A percentile compares a stretch with the other conserved stretches of the same genome.
Conservation (phyloP, 1,140 invertebrate species). For the Euglossa dilemma region DNA sequence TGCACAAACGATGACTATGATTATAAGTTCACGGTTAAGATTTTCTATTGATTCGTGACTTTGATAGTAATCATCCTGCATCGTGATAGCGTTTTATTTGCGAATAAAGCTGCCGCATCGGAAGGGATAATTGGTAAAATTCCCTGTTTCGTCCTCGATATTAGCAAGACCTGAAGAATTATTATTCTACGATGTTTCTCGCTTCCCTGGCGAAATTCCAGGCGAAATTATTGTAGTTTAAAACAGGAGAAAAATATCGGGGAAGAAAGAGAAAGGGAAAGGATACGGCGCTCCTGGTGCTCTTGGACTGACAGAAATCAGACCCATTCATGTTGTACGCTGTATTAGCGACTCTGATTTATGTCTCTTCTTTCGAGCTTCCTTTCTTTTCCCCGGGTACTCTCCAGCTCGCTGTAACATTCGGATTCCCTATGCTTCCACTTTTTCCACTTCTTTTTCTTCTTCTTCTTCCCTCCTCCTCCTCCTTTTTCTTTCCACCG, state of each 20-base stretch:
- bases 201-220: neutral
- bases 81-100: too few relatives aligned
- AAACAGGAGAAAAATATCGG: neutral
- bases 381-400: conserved; percentile 48
- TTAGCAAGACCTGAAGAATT: too few relatives aligned
- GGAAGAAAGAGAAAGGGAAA: neutral
- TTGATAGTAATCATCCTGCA: too few relatives aligned
- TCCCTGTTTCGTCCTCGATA: neutral
- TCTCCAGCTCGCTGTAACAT: conserved; percentile 15
- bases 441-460: conserved; percentile 23
- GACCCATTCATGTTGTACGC: conserved; percentile 52
- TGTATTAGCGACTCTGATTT: conserved; percentile 68
- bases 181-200: neutral
- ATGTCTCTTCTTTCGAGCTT: conserved; percentile 59
- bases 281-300: neutral
- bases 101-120: too few relatives aligned
- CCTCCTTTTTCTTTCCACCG: conserved; percentile 6
- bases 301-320: conserved; percentile 50
- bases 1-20: too few relatives aligned
- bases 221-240: neutral
- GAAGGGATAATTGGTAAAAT: neutral
- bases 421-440: conserved; percentile 29
- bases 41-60: too few relatives aligned
- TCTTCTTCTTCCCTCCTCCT: neutral
- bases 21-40: too few relatives aligned